These are phyloP conservation scores for Sebastolobus altivelis DNA, from an alignment of 2,797 vertebrate species.

Conservation along the genomic window DNA sequence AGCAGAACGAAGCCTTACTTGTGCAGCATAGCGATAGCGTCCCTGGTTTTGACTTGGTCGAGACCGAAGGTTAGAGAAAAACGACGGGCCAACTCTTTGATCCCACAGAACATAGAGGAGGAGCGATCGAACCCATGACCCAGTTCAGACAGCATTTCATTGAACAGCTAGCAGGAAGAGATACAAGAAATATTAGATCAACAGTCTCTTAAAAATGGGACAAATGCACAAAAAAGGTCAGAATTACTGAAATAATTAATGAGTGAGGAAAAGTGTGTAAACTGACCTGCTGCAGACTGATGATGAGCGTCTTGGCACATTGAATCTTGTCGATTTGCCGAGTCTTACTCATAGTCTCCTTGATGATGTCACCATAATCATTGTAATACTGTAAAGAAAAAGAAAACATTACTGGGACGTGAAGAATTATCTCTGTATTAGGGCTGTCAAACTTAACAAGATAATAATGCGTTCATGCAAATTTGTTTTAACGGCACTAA, in stretches of 20 bases:
- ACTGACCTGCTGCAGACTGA: slow-evolving; percentile 98
- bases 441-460: too few species aligned
- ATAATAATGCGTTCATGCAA: too few species aligned
- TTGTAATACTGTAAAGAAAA: slow-evolving; percentile 93
- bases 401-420: neutral
- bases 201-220: neutral
- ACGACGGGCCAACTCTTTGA: slow-evolving; percentile 98
- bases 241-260: neutral
- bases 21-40: slow-evolving; percentile 99
- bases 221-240: neutral
- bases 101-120: slow-evolving; percentile 95
- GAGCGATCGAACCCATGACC: slow-evolving; percentile 97
- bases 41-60: slow-evolving; percentile 98
- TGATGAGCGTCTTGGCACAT: slow-evolving; percentile 98
- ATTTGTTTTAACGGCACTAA: too few species aligned
- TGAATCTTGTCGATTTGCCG: slow-evolving; percentile 99
- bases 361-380: slow-evolving; percentile 99
- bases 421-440: neutral
- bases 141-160: slow-evolving; percentile 98
- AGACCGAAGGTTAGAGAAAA: slow-evolving; percentile 99
- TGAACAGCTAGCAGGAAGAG: slow-evolving; percentile 89
- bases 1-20: slow-evolving; percentile 87
- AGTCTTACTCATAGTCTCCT: slow-evolving; percentile 99
- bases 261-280: neutral
- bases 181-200: neutral